Evolutionary conservation across 2,888 invertebrate genomes (phyloP), one percentile per base, ranked within the genome.

Genomic region (Ctenicera cuprea): DNA sequence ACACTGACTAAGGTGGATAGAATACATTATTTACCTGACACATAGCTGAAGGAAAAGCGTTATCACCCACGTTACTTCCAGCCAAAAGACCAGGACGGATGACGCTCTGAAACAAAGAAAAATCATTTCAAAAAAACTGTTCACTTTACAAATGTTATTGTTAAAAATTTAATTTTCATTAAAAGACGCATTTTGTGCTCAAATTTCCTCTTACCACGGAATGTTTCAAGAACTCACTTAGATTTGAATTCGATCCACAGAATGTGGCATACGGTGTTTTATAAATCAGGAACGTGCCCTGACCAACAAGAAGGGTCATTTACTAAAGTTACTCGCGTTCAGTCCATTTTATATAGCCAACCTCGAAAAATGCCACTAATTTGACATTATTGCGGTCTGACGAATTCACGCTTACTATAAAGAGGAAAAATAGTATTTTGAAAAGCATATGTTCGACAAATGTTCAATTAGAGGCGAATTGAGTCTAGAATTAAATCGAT

Each of bases 21-120:
- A 18, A n/a, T 22, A 14, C 14, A 37, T 48, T 37, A 83, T 86
- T 84, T 84, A 89, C 89, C 88, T 88, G 76, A 87, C 81, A 80
- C 88, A 89, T 68, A 91, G 87, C 80, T 90, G 90, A 71, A 92
- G 87, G 83, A 92, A 92, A 70, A 92, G 86, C 48, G 90, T 91
- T 80, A 91, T 87, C 71, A 90, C 90, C 92, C 92, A 92, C 74
- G 91, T 90, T 69, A 90, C 88, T 87, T 92, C 92, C 75, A 91
- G 86, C 80, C 91, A 88, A 79, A 92, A 89, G 75, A 91, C 88
- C 79, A 91, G 79, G 41, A 87, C 85, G 67, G 91, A 89, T 68
- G 89, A 88, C 78, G 89, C 88, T 86, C 92, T 92, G 88, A 67
- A 88, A 89, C 77, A 85, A 82, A 62, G 11, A n/a, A 26, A n/a